Conservation (phyloP, 1,140 invertebrate species). For the Idris sp. region DNA sequence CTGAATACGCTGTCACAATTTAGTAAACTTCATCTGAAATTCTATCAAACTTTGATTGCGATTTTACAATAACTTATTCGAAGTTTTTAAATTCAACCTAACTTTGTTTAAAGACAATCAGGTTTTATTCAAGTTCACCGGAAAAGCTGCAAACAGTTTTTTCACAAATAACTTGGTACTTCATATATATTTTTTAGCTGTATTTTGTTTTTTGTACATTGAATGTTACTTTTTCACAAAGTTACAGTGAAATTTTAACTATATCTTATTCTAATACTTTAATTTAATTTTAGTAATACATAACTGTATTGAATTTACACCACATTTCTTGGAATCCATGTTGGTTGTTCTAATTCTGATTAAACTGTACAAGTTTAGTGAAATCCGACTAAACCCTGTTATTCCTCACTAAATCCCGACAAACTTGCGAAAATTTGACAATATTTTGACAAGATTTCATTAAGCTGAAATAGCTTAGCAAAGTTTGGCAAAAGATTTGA, state of each 20-base stretch:
- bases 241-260: no score
- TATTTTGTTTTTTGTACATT: neutral
- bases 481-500: conserved; percentile 34
- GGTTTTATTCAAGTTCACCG: conserved; percentile 22
- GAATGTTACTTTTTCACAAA: no score
- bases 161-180: conserved; percentile 21
- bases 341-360: conserved; percentile 26
- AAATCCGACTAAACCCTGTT: conserved; percentile 32
- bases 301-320: conserved; percentile 12
- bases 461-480: conserved; percentile 34
- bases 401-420: conserved; percentile 35
- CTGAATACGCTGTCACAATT: conserved; percentile 31
- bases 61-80: conserved; percentile 46
- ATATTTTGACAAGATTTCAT: conserved; percentile 53
- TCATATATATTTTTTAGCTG: neutral
- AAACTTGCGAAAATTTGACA: conserved; percentile 51
- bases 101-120: conserved; percentile 35
- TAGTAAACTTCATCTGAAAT: conserved; percentile 36
- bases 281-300: no score
- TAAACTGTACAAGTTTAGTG: conserved; percentile 32
- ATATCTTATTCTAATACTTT: no score
- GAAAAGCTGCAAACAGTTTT: conserved; percentile 12
- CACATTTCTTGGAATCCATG: conserved; percentile 1
- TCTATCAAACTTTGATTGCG: conserved; percentile 37
- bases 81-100: conserved; percentile 34